phyloP scores from a whole-genome alignment of 1,140 invertebrate species.

The Lycorma delicatula region DNA sequence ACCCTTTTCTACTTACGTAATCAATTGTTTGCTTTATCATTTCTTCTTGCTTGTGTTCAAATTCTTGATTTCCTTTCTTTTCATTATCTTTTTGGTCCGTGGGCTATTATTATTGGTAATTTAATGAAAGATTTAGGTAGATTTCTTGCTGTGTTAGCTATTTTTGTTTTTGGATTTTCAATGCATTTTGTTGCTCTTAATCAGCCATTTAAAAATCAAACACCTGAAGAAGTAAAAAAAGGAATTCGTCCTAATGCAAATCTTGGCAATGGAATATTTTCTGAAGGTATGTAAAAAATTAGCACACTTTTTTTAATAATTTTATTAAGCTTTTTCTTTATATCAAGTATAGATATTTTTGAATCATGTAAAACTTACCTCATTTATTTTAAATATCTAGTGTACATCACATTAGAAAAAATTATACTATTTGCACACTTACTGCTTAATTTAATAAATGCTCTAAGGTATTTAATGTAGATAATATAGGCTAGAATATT shows the following conservation, averaged over 20 bases:
- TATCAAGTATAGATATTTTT: conserved; percentile 5
- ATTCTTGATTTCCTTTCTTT: conserved; percentile 95
- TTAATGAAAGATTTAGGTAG: conserved; percentile 86
- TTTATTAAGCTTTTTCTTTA: not conserved
- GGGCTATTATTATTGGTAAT: conserved; percentile 88
- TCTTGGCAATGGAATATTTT: conserved; percentile 44
- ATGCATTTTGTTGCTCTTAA: conserved; percentile 94
- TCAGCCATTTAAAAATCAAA: conserved; percentile 72
- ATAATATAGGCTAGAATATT: too few species aligned
- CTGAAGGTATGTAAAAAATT: conserved; percentile 57
- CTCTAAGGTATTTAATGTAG: too few species aligned
- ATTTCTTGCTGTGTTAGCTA: conserved; percentile 92
- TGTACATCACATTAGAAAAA: too few species aligned
- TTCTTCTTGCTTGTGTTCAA: conserved; percentile 92
- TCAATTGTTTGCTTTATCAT: conserved; percentile 89
- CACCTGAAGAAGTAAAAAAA: conserved; percentile 45
- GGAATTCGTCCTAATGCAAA: conserved; percentile 35
- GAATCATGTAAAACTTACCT: too few species aligned
- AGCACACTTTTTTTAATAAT: conserved; percentile 13
- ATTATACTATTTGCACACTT: too few species aligned
- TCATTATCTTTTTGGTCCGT: conserved; percentile 97
- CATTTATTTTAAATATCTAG: too few species aligned
- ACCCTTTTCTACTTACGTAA: conserved; percentile 86
- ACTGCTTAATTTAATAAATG: too few species aligned
- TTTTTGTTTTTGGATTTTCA: conserved; percentile 98